A percentile compares a stretch with the other conserved stretches of the same genome.
phyloP scores from a whole-genome alignment of 2,113 vertebrate species.

The Eubucco bourcierii region DNA sequence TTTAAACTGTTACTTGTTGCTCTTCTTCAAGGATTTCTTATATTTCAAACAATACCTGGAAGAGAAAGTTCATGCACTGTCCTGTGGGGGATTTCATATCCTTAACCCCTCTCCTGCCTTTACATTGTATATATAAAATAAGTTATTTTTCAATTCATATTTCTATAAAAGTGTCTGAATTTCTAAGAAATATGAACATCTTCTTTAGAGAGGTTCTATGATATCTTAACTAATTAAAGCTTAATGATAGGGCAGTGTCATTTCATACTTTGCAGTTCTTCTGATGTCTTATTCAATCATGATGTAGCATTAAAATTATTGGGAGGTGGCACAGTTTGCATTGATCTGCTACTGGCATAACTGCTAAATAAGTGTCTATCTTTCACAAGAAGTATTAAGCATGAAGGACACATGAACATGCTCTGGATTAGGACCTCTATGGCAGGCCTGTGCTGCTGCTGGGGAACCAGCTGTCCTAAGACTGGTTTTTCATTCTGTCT shows the following conservation, averaged over 20 bases:
- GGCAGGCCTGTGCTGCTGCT: neutral
- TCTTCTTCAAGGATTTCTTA: neutral
- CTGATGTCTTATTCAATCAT: constrained; percentile 17
- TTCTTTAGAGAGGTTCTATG: neutral
- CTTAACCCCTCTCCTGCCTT: neutral
- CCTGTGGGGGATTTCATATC: neutral
- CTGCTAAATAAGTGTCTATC: neutral
- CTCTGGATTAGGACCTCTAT: neutral
- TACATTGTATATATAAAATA: neutral
- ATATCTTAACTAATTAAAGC: constrained; percentile 40
- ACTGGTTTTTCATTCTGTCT: neutral
- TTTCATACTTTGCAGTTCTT: neutral
- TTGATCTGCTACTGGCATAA: neutral
- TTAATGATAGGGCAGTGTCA: neutral
- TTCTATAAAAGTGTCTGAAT: neutral
- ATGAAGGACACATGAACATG: neutral
- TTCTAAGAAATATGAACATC: constrained; percentile 45
- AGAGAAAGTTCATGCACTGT: neutral
- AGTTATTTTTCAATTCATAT: neutral
- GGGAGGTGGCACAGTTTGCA: neutral
- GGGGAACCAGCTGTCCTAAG: neutral
- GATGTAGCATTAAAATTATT: neutral
- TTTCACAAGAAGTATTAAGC: neutral
- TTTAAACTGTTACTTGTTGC: neutral
- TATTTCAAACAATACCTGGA: neutral